Base-by-base conservation (phyloP, 1,140 invertebrate genomes). In the Orussus abietinus region DNA sequence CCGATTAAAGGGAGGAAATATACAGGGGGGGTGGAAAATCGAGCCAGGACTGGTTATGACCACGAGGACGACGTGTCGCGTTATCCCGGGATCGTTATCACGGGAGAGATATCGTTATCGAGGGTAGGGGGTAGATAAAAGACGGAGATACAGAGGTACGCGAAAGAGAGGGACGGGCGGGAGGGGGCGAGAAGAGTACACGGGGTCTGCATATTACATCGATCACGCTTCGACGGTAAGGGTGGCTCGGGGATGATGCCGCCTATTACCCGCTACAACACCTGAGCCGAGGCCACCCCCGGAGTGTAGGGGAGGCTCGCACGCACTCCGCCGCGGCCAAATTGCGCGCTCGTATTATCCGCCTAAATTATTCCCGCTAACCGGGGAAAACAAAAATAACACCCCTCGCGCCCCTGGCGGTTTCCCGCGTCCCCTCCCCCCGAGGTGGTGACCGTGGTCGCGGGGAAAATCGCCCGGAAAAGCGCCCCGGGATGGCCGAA, bases 361-460 rank as follows among this genome's bases (percentile, higher is more conserved):
- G 43, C 50, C 55, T 68, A 63, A 66, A 71, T 71, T 69, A 71
- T 71, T 69, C 62, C 54, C 51, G 53, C 42, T 60, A 66, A 69
- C 64, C 68, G 49, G n/a, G n/a, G n/a, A n/a, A n/a, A n/a, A n/a
- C 66, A 68, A 69, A 71, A 71, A 71, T 69, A 65, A 35, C 44
- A 41, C 45, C 48, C 38, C 26, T 29, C 5, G 9, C 5, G 33
- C 10, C 38, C 32, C 22, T 25, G 25, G 30, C 20, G 22, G 20
- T 35, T 5, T 19, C 45, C 49, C 38, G 42, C 53, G 41, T 43
- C 49, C 47, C 46, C 38, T 44, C 37, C 38, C 41, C 41, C 31
- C 22, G 6, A 25, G 22, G 6, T n/a, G n/a, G 22, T n/a, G 6
- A 25, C 22, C 22, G n/a, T n/a, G n/a, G n/a, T n/a, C 22, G 6